Evolutionary conservation across 2,113 vertebrate species (phyloP).

Genomic region (Apus apus): DNA sequence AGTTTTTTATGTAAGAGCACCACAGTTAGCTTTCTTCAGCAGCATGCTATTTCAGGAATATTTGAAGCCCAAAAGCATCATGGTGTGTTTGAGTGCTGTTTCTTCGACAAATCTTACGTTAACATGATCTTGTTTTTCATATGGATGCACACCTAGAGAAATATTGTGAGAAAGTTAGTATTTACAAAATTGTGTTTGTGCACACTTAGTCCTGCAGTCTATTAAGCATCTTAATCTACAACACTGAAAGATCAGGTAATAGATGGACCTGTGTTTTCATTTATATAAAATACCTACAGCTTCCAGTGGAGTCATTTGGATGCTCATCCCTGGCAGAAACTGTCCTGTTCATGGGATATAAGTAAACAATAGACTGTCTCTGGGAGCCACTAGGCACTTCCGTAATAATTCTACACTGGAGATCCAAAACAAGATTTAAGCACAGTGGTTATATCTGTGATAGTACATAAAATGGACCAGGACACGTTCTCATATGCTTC

Average conservation of each 20-base stretch:
- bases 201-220: neutral
- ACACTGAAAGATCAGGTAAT: neutral
- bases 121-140: conserved; percentile 84
- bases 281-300: neutral
- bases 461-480: neutral
- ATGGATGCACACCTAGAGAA: conserved; percentile 75
- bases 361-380: neutral
- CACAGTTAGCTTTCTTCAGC: neutral
- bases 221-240: neutral
- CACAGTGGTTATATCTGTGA: neutral
- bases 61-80: conserved; percentile 77
- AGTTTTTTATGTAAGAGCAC: neutral
- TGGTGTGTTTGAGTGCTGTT: conserved; percentile 89
- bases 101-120: conserved; percentile 90
- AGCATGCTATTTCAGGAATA: neutral
- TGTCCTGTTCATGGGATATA: neutral
- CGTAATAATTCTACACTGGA: neutral
- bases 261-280: neutral
- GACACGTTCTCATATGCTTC: neutral
- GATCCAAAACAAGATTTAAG: neutral
- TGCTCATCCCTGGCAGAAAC: neutral
- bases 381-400: neutral
- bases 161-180: neutral
- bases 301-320: neutral
- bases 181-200: neutral